Conservation (phyloP, 2,113 vertebrate genomes). For the Thunnus maccoyii region DNA sequence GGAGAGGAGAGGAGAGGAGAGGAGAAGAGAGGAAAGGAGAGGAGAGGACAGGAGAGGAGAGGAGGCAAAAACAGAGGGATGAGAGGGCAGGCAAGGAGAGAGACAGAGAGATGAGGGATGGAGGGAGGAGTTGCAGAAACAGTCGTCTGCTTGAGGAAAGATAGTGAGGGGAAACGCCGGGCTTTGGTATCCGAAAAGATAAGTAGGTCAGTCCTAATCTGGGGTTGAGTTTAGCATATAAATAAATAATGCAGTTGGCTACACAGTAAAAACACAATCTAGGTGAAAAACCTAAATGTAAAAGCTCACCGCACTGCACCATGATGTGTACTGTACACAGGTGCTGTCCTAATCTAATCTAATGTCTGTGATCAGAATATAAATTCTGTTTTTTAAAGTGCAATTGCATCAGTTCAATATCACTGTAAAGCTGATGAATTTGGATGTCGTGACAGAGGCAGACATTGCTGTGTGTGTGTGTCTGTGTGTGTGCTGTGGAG, state of each 20-base stretch:
- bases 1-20: constrained; percentile 4
- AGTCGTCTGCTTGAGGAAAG: constrained; percentile 46
- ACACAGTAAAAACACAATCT: constrained; percentile 58
- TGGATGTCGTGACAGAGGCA: constrained; percentile 28
- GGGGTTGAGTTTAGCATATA: constrained; percentile 73
- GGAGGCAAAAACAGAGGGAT: constrained; percentile 7
- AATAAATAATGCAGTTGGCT: constrained; percentile 76
- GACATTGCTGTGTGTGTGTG: constrained; percentile 23
- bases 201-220: constrained; percentile 82
- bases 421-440: constrained; percentile 22
- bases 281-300: constrained; percentile 54
- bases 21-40: not conserved
- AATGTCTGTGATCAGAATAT: constrained; percentile 10
- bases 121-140: constrained; percentile 50
- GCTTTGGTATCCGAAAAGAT: constrained; percentile 68
- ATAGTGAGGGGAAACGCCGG: constrained; percentile 51
- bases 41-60: not conserved
- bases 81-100: not conserved
- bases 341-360: constrained; percentile 10
- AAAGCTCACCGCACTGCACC: constrained; percentile 1
- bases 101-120: not conserved
- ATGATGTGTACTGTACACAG: not conserved
- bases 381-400: not conserved
- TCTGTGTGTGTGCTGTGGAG: constrained; percentile 22
- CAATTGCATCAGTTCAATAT: not conserved